Conservation (phyloP, 2,888 invertebrate genomes). For the Drosophila recens region DNA sequence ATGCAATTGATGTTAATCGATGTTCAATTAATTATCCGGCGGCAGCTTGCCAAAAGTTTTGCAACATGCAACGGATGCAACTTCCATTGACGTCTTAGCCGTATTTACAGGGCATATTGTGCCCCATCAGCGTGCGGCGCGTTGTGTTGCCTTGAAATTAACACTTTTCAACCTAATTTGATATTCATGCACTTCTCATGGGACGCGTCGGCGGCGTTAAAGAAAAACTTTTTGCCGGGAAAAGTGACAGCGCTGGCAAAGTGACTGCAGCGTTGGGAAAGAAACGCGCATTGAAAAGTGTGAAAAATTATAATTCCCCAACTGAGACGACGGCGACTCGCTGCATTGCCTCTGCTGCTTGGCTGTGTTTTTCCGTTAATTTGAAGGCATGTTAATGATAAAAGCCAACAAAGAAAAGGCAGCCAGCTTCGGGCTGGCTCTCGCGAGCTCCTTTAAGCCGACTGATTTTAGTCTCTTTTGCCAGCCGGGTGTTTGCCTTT, state of each 20-base stretch:
- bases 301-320: constrained; percentile 74
- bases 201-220: constrained; percentile 46
- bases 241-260: constrained; percentile 49
- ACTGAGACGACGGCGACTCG: constrained; percentile 29
- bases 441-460: constrained; percentile 50
- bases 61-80: constrained; percentile 14
- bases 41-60: constrained; percentile 47
- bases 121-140: constrained; percentile 1
- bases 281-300: constrained; percentile 48
- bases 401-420: constrained; percentile 72
- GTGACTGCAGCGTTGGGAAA: constrained; percentile 40
- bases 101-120: constrained; percentile 23
- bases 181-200: constrained; percentile 76
- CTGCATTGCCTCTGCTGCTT: constrained; percentile 24
- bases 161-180: constrained; percentile 77
- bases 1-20: constrained; percentile 55
- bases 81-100: constrained; percentile 12
- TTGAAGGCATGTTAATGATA: constrained; percentile 76
- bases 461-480: constrained; percentile 69
- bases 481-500: constrained; percentile 40
- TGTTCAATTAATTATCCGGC: constrained; percentile 63
- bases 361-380: constrained; percentile 65
- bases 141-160: constrained; percentile 67
- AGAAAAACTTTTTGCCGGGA: constrained; percentile 44
- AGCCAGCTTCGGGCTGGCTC: constrained; percentile 35